phyloP scores from a whole-genome alignment of 2,888 invertebrate genomes.

The Ormyrus labotus region DNA sequence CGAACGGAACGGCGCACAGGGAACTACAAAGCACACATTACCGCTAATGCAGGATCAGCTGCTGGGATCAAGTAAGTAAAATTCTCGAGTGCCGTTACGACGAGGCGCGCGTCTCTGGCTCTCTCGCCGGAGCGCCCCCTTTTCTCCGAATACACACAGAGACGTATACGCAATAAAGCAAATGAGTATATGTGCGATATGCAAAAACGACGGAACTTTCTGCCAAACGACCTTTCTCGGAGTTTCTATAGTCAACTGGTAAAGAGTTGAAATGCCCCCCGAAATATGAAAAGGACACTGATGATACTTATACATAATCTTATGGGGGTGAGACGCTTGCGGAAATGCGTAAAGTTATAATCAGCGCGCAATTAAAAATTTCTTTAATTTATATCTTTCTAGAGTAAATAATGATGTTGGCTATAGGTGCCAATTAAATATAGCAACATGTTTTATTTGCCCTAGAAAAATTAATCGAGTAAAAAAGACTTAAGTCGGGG shows the following conservation, averaged over 20 bases:
- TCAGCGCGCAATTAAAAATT: no score
- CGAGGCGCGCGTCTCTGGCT: no score
- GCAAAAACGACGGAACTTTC: not conserved
- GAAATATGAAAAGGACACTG: no score
- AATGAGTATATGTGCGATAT: not conserved
- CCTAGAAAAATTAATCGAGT: no score
- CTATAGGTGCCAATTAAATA: no score
- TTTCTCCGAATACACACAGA: not conserved
- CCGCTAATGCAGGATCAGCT: slow-evolving; percentile 27
- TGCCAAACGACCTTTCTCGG: not conserved
- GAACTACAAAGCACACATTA: slow-evolving; percentile 37
- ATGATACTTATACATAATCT: no score
- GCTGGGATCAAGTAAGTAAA: slow-evolving; percentile 42
- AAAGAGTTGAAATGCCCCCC: slow-evolving; percentile 37
- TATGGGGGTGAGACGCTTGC: no score
- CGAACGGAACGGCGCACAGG: not conserved
- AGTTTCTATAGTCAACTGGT: not conserved
- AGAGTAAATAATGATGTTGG: no score
- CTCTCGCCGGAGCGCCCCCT: not conserved
- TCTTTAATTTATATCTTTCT: no score
- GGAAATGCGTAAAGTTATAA: no score
- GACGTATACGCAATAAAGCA: slow-evolving; percentile 10
- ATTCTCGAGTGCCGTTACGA: not conserved
- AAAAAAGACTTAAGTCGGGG: no score
- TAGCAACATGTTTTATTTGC: no score